These are phyloP conservation scores for Eulemur rubriventer DNA, from an alignment of 2,797 vertebrate genomes.

Conservation along the genomic window DNA sequence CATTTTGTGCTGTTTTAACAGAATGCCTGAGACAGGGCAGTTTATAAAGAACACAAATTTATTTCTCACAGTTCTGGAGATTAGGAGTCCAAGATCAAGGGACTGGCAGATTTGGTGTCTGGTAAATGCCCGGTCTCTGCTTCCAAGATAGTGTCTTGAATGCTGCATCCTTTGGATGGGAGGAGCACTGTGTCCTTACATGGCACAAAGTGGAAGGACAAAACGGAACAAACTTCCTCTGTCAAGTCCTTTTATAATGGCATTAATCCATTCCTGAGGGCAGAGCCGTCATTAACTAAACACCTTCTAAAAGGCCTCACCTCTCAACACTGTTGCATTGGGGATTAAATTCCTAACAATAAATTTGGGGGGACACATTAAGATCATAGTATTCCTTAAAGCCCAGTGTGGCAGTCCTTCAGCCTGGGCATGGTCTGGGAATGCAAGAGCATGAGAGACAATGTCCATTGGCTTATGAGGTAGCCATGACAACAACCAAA, in stretches of 20 bases:
- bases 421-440: not conserved
- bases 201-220: not conserved
- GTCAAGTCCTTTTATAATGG: not conserved
- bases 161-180: not conserved
- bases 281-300: not conserved
- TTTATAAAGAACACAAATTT: not conserved
- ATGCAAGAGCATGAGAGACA: not conserved
- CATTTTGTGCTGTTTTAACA: not conserved
- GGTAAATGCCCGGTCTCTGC: not conserved
- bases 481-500: not conserved
- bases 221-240: not conserved
- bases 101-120: not conserved
- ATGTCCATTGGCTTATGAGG: not conserved
- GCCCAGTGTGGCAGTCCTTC: not conserved
- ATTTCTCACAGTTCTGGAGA: not conserved
- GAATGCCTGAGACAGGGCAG: not conserved
- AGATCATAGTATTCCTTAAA: not conserved
- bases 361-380: not conserved
- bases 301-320: not conserved
- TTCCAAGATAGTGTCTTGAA: not conserved
- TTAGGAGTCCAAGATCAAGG: not conserved
- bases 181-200: not conserved
- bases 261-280: not conserved
- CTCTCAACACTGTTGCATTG: not conserved
- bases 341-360: not conserved